phyloP scores from a whole-genome alignment of 2,113 vertebrate genomes.

The Plotosus lineatus region DNA sequence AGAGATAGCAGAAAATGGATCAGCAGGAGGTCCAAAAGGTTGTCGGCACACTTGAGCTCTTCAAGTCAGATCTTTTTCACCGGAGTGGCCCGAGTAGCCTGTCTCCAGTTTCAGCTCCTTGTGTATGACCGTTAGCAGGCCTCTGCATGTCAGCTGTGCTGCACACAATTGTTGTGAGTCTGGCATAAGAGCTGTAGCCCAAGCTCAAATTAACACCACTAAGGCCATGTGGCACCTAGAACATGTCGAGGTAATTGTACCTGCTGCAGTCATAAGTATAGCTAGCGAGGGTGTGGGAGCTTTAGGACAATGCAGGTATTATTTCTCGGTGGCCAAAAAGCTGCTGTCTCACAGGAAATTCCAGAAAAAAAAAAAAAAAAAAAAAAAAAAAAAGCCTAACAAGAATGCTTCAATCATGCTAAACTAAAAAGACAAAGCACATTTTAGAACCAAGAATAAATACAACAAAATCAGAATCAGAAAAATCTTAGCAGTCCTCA shows the following conservation, averaged over 20 bases:
- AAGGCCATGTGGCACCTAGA: constrained; percentile 37
- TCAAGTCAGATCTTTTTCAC: constrained; percentile 43
- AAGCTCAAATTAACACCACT: constrained; percentile 41
- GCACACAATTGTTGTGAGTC: constrained; percentile 3
- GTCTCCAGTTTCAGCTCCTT: constrained; percentile 42
- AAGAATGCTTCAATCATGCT: constrained; percentile 23
- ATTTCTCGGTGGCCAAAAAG: constrained; percentile 66
- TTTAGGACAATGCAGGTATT: constrained; percentile 57
- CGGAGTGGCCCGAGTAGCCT: constrained; percentile 39
- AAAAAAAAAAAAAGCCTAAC: constrained; percentile 48
- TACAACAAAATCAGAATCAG: background rate
- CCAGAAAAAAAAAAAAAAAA: too few species aligned
- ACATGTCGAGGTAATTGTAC: constrained; percentile 40
- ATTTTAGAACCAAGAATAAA: constrained; percentile 6
- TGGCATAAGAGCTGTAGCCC: constrained; percentile 30
- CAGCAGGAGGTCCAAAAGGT: constrained; percentile 33
- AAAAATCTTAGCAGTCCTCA: background rate
- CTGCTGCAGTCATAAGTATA: constrained; percentile 51
- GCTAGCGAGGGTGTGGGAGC: constrained; percentile 12
- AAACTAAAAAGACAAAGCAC: constrained; percentile 5
- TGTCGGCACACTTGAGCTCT: constrained; percentile 38
- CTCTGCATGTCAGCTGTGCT: constrained; percentile 22
- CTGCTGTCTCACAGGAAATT: constrained; percentile 54
- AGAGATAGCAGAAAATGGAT: constrained; percentile 47
- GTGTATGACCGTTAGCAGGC: constrained; percentile 24